These are phyloP conservation scores for Grantiella picta DNA, from an alignment of 2,113 vertebrate species.

Conservation along the genomic window DNA sequence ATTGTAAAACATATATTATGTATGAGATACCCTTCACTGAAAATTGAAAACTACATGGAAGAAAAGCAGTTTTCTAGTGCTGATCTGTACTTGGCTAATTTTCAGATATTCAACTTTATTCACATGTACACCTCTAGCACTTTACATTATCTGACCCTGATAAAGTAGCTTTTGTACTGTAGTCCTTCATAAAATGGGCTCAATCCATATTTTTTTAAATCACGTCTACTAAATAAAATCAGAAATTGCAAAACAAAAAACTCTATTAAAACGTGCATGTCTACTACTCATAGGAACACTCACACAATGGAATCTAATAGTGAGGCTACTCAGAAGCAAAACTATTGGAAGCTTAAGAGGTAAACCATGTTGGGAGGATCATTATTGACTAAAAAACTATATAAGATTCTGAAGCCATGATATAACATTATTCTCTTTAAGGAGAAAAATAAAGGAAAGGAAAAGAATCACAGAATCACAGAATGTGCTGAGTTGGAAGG, in stretches of 20 bases:
- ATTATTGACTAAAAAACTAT: not conserved
- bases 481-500: not conserved
- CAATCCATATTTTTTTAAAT: not conserved
- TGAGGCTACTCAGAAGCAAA: not conserved
- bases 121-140: not conserved
- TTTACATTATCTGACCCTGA: not conserved
- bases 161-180: not conserved
- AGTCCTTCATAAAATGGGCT: not conserved
- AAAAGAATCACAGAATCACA: not conserved
- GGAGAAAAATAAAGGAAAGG: not conserved
- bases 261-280: not conserved
- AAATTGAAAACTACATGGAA: not conserved
- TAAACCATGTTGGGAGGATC: not conserved
- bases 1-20: not conserved
- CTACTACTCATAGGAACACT: not conserved
- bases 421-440: not conserved
- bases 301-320: not conserved
- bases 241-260: not conserved
- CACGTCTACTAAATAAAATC: not conserved
- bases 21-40: not conserved
- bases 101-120: not conserved
- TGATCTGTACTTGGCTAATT: not conserved
- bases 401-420: not conserved
- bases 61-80: fast-evolving
- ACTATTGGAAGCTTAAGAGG: not conserved